Evolutionary conservation across 1,140 invertebrate genomes (phyloP).

Genomic region (Olivierus martensii): DNA sequence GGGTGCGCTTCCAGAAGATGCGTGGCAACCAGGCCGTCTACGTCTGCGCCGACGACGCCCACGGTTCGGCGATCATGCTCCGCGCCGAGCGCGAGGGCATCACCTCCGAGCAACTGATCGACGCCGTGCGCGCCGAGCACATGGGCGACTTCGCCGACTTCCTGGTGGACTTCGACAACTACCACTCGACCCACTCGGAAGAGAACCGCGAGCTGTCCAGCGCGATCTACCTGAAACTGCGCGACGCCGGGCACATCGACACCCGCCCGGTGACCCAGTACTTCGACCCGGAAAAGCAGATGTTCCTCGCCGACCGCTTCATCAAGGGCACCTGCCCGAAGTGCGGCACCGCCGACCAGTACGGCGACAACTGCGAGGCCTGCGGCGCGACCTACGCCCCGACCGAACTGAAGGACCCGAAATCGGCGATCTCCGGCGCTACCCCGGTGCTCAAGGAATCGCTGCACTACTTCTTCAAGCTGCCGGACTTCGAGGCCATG

Average conservation of each 20-base stretch:
- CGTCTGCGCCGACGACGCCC: no score
- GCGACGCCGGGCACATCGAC: background rate
- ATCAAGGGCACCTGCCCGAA: conserved; percentile 5
- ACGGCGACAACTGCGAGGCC: conserved; percentile 5
- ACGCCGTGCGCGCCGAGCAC: no score
- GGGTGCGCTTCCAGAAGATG: no score
- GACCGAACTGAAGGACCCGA: background rate
- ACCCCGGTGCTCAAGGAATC: background rate
- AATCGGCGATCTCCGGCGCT: background rate
- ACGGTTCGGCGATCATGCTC: no score
- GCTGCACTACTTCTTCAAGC: background rate
- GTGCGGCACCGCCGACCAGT: background rate
- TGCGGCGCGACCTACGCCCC: background rate
- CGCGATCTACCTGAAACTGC: background rate
- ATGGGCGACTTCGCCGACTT: no score
- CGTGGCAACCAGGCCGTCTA: no score
- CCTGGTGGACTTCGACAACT: conserved; percentile 54
- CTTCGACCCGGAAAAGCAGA: background rate
- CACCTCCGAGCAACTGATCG: no score
- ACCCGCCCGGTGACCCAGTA: background rate
- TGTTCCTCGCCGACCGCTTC: conserved; percentile 5
- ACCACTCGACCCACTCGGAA: conserved; percentile 1
- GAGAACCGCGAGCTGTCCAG: background rate
- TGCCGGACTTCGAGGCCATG: background rate
- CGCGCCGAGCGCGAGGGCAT: no score